These are phyloP conservation scores for Microcebus lehilahytsara DNA, from an alignment of 2,113 vertebrate genomes.

Conservation along the genomic window DNA sequence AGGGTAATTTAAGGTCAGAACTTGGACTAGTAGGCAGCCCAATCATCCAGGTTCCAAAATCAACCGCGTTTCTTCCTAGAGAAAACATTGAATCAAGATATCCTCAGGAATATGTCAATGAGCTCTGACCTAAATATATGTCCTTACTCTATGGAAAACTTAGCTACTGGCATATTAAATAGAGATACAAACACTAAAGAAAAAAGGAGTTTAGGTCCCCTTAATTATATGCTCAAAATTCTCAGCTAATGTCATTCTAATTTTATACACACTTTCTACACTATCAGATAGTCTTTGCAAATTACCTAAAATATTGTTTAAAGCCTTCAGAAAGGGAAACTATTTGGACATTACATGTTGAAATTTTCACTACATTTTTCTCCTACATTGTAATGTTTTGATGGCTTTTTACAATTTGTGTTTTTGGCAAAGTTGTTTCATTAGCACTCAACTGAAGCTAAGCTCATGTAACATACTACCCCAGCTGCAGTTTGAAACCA, in stretches of 20 bases:
- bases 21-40: background rate
- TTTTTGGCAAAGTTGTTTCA: constrained; percentile 4
- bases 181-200: background rate
- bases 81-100: background rate
- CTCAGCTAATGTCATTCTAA: constrained; percentile 13
- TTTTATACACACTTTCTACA: constrained; percentile 24
- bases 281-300: constrained; percentile 41
- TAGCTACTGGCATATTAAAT: background rate
- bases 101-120: background rate
- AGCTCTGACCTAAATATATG: background rate
- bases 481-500: constrained; percentile 48
- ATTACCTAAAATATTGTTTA: background rate
- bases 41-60: background rate
- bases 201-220: background rate
- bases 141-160: background rate
- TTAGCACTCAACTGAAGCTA: constrained; percentile 38
- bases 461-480: background rate
- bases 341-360: background rate
- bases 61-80: background rate
- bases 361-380: constrained; percentile 44
- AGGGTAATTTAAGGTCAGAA: no score
- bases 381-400: constrained; percentile 29
- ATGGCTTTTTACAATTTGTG: background rate
- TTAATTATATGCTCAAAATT: constrained; percentile 28
- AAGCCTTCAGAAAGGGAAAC: constrained; percentile 37